Conservation (phyloP, 2,113 vertebrate genomes). For the Camelus bactrianus region DNA sequence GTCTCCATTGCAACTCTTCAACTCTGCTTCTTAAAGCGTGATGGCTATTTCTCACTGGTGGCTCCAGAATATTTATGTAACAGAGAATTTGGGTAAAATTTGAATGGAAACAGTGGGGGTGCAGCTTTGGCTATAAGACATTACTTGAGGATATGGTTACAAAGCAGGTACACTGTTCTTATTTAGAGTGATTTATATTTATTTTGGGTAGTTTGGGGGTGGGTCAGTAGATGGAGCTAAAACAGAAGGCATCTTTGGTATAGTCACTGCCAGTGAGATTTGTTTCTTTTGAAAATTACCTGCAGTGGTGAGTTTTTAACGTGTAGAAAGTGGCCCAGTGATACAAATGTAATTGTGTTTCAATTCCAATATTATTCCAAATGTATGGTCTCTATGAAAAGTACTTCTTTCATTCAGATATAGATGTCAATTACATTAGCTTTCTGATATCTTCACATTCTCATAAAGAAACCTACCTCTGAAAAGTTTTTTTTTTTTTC, state of each 20-base stretch:
- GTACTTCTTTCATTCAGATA: not conserved
- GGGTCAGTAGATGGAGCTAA: not conserved
- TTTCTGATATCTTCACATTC: constrained; percentile 5
- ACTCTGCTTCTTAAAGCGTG: not conserved
- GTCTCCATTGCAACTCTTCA: not conserved
- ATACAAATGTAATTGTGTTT: not conserved
- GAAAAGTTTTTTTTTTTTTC: not conserved
- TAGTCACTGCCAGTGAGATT: not conserved
- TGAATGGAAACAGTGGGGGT: not conserved
- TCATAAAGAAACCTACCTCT: not conserved
- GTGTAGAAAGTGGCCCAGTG: not conserved
- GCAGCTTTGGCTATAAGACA: not conserved
- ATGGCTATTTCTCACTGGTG: not conserved
- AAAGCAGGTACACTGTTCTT: not conserved
- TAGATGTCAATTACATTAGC: not conserved
- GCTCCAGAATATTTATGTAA: not conserved
- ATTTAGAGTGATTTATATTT: not conserved
- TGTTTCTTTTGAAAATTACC: constrained; percentile 35
- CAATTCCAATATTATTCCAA: not conserved
- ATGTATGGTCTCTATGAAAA: not conserved
- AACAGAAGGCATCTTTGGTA: not conserved
- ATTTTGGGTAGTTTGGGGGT: not conserved
- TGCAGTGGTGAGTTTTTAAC: not conserved
- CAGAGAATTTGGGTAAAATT: constrained; percentile 18
- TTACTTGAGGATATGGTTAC: not conserved